phyloP scores from a whole-genome alignment of 1,140 invertebrate genomes.

The Trichogramma pretiosum region DNA sequence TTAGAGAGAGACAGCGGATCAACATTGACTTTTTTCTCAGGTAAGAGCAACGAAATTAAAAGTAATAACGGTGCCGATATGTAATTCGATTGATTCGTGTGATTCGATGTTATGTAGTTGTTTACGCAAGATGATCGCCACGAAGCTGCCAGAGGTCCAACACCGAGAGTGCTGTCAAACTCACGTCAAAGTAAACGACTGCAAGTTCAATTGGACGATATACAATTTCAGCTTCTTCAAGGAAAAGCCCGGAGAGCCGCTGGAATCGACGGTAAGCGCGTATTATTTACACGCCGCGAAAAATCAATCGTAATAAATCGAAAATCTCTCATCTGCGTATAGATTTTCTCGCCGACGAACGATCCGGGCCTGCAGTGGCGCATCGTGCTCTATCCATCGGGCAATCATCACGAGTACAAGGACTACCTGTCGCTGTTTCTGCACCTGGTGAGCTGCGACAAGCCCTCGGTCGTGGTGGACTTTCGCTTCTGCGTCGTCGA shows the following conservation, averaged over 20 bases:
- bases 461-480: slow-evolving; percentile 1
- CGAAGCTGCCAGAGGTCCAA: too few relatives aligned
- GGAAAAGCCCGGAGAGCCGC: not conserved
- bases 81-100: too few relatives aligned
- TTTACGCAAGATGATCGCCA: too few relatives aligned
- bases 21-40: too few relatives aligned
- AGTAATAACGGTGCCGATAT: too few relatives aligned
- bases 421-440: slow-evolving; percentile 7
- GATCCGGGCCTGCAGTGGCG: not conserved
- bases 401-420: slow-evolving; percentile 4
- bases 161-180: slow-evolving; percentile 4
- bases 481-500: slow-evolving; percentile 1
- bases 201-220: slow-evolving; percentile 5
- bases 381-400: slow-evolving; percentile 1
- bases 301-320: not conserved
- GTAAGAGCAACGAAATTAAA: too few relatives aligned
- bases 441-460: slow-evolving; percentile 3
- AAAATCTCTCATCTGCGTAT: not conserved
- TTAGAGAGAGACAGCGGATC: too few relatives aligned
- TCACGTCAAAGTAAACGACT: slow-evolving; percentile 1
- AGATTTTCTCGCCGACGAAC: not conserved
- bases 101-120: too few relatives aligned
- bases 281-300: not conserved
- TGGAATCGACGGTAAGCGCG: slow-evolving; percentile 1
- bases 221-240: slow-evolving; percentile 8